Percentiles rank a stretch among this genome's conserved stretches.
These are phyloP conservation scores for Otocyon megalotis DNA, from an alignment of 2,113 vertebrate species.

Conservation along the genomic window DNA sequence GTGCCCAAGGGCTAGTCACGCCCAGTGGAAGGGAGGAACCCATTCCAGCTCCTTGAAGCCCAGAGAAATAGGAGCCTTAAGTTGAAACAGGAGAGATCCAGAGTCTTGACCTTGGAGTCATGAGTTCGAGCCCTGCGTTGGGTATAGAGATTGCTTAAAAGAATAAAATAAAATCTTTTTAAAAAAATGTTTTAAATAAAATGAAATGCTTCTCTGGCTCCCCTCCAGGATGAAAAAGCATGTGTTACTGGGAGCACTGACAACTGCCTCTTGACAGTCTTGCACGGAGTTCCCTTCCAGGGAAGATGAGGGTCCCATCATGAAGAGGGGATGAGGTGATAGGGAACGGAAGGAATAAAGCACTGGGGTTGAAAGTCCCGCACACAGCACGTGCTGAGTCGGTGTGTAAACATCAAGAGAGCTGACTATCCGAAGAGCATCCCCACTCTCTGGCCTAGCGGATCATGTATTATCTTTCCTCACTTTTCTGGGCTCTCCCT, in stretches of 20 bases:
- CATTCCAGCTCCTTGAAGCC: neutral
- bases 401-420: neutral
- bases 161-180: neutral
- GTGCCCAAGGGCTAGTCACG: neutral
- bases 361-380: neutral
- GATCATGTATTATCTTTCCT: neutral
- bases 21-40: neutral
- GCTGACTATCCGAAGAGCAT: neutral
- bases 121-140: neutral
- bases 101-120: neutral
- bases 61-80: neutral
- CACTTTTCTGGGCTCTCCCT: neutral
- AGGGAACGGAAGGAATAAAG: no score
- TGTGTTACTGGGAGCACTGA: no score
- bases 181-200: neutral
- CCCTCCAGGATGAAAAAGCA: neutral
- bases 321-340: no score
- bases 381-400: fast-evolving
- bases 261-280: neutral
- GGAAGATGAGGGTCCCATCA: no score
- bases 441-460: neutral
- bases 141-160: neutral
- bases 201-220: neutral
- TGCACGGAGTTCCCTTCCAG: neutral
- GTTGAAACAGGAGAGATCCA: neutral